Percentiles rank a stretch among this genome's conserved stretches.
Conservation (phyloP, 2,888 invertebrate genomes). For the Heliconius hortense region DNA sequence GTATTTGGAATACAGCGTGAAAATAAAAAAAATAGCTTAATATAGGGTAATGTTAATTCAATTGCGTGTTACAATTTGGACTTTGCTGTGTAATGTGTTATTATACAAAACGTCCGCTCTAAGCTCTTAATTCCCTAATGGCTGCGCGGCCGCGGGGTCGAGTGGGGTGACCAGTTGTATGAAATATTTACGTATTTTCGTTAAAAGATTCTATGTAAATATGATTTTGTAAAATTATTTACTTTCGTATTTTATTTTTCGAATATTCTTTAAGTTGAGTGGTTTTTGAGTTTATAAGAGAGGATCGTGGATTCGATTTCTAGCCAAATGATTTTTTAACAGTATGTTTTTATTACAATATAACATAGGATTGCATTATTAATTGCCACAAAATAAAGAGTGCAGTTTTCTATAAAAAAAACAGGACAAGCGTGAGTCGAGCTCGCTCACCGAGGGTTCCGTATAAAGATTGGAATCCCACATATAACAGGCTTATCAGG, state of each 20-base stretch:
- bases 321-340: too few species aligned
- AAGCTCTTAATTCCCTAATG: constrained; percentile 34
- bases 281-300: background rate
- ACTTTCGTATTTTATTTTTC: too few species aligned
- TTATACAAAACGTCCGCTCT: constrained; percentile 28
- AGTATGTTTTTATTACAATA: too few species aligned
- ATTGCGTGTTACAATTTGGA: constrained; percentile 21
- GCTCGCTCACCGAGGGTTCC: too few species aligned
- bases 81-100: constrained; percentile 29
- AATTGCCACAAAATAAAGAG: too few species aligned
- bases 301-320: background rate
- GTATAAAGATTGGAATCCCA: too few species aligned
- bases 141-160: constrained; percentile 11
- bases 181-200: background rate
- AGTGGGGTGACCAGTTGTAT: constrained; percentile 25
- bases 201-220: background rate
- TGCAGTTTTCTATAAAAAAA: too few species aligned
- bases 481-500: too few species aligned
- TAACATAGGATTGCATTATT: too few species aligned
- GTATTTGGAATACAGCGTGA: background rate
- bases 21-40: background rate
- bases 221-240: too few species aligned
- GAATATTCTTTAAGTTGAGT: background rate
- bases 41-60: constrained; percentile 4
- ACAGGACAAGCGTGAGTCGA: too few species aligned